Conservation (phyloP, 2,113 vertebrate species). For the Callopanchax toddi region DNA sequence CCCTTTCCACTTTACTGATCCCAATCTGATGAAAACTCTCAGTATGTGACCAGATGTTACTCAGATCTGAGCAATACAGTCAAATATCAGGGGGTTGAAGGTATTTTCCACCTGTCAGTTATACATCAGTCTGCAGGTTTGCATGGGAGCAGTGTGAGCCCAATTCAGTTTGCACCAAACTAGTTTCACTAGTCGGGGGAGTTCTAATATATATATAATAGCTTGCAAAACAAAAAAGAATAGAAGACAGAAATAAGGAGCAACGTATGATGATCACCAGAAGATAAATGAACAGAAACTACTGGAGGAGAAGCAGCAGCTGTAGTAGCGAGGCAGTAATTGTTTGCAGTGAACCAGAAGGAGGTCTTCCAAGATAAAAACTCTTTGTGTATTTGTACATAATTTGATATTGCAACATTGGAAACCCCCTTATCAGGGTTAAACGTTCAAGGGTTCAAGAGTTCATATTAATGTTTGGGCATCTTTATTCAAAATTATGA, state of each 20-base stretch:
- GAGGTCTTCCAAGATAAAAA: constrained; percentile 34
- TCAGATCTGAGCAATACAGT: constrained; percentile 23
- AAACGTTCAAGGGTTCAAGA: constrained; percentile 77
- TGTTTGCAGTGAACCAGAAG: constrained; percentile 78
- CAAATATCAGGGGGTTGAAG: constrained; percentile 29
- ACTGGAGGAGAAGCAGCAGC: constrained; percentile 1
- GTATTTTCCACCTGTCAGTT: constrained; percentile 4
- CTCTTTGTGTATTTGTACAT: constrained; percentile 38
- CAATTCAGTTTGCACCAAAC: too few relatives aligned
- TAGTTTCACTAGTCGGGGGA: constrained; percentile 63
- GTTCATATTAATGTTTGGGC: constrained; percentile 46
- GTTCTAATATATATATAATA: constrained; percentile 76
- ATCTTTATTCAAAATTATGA: constrained; percentile 23
- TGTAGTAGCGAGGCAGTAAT: constrained; percentile 73
- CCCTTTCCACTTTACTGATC: constrained; percentile 77
- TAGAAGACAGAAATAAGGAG: constrained; percentile 6
- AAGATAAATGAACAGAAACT: constrained; percentile 18
- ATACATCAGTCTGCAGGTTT: constrained; percentile 74
- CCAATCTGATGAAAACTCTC: constrained; percentile 83
- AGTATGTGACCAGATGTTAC: constrained; percentile 4
- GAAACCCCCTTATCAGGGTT: constrained; percentile 73
- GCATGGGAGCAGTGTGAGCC: too few relatives aligned
- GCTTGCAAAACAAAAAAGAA: constrained; percentile 58
- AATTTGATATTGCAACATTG: constrained; percentile 41
- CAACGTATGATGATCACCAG: constrained; percentile 1